phyloP scores from a whole-genome alignment of 2,113 vertebrate genomes.

The Noctilio leporinus region DNA sequence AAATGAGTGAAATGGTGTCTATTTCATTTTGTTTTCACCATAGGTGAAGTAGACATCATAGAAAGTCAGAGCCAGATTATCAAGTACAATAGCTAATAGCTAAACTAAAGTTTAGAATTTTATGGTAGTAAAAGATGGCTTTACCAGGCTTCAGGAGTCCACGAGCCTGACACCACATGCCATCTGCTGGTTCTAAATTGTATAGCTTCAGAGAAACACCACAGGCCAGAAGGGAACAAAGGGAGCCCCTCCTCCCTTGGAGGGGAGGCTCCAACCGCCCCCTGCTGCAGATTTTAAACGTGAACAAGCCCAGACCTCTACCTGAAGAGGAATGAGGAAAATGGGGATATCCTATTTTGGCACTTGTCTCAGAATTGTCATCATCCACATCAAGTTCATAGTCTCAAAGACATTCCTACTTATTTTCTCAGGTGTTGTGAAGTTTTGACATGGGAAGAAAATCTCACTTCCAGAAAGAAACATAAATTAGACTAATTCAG shows the following conservation, averaged over 20 bases:
- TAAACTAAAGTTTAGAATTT: background rate
- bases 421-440: conserved; percentile 26
- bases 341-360: background rate
- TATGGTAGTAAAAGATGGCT: background rate
- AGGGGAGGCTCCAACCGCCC: background rate
- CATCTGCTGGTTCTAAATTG: conserved; percentile 50
- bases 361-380: background rate
- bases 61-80: background rate
- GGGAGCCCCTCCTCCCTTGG: background rate
- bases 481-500: background rate
- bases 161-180: conserved; percentile 35
- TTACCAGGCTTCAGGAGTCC: background rate
- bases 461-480: conserved; percentile 6
- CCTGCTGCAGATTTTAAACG: background rate
- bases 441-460: conserved; percentile 7
- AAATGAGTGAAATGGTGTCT: background rate
- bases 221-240: background rate
- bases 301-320: background rate
- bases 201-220: background rate
- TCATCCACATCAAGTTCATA: background rate
- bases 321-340: background rate
- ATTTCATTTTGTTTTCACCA: background rate
- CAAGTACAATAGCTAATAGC: background rate
- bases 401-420: background rate
- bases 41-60: background rate